Evolutionary conservation across 2,888 invertebrate genomes (phyloP), one percentile per base, ranked within the genome.

Genomic region (Parnassius smintheus): DNA sequence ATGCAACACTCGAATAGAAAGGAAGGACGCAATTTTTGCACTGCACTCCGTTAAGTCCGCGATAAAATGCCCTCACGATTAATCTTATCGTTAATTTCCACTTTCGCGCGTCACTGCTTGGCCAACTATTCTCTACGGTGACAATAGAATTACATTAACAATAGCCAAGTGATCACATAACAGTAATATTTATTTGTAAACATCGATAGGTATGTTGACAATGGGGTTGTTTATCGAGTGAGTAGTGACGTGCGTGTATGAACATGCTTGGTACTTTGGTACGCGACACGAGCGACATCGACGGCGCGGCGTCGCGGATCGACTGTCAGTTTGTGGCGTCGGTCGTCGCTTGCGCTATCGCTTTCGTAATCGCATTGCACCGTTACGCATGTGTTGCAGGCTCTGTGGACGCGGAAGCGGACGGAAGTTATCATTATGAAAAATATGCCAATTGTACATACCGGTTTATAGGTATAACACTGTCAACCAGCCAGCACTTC

Each of bases 71-170:
- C 68, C 72, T 71, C 67, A 66, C 72, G 22, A 44, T 73, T 81
- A 83, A 86, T 88, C 88, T 90, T 88, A 88, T 88, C 88, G 77
- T 79, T 78, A 78, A 81, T 85, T 82, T 82, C 77, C 82, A 83
- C 83, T 77, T 74, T 73, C 66, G 73, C 72, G 68, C 71, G 67
- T 74, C 71, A 68, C 75, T 77, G 67, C 75, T 77, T 80, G 77
- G 80, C 76, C 77, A 56, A 48, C 11, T 49, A 49, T 35, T 48
- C 45, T 35, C 13, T 41, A 25, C 12, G 11, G 11, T 18, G 45
- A 48, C 57, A 51, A 56, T 46, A 49, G 59, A 48, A 13, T 13
- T 13, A 48, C 55, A 25, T 44, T 56, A 50, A 61, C 62, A 53
- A 57, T 62, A 48, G 56, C 9, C n/a, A 22, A 52, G 41, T 48